These are phyloP conservation scores for Anastatus disparis DNA, from an alignment of 1,140 invertebrate species.

Conservation along the genomic window DNA sequence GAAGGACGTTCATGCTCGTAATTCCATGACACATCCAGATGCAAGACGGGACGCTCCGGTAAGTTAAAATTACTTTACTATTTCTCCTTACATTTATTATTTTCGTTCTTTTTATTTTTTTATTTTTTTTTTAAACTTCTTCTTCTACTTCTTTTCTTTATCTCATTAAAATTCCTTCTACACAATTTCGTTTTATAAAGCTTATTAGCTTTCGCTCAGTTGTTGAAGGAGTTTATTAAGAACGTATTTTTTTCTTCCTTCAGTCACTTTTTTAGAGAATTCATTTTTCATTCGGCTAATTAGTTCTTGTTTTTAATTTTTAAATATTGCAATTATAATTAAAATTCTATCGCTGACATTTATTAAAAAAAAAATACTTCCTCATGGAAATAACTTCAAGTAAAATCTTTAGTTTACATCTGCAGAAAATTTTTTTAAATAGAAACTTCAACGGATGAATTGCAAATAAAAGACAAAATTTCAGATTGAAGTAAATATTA, in stretches of 20 bases:
- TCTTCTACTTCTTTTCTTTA: background rate
- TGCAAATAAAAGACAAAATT: no score
- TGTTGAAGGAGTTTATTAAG: background rate
- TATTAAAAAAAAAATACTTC: no score
- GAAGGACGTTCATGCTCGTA: constrained; percentile 76
- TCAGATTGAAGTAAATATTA: no score
- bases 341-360: no score
- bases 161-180: constrained; percentile 22
- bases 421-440: no score
- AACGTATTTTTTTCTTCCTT: background rate
- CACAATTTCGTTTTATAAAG: constrained; percentile 3
- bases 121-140: background rate
- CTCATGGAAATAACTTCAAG: no score
- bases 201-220: background rate
- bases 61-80: constrained; percentile 55
- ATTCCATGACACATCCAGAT: constrained; percentile 73
- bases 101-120: background rate
- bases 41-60: constrained; percentile 80
- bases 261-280: no score
- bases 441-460: no score
- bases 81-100: background rate
- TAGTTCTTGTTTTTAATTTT: no score
- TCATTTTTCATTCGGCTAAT: no score
- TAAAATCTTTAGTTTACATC: no score
- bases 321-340: no score